Conservation (phyloP, 1,140 invertebrate species). For the Chelonus insularis region DNA sequence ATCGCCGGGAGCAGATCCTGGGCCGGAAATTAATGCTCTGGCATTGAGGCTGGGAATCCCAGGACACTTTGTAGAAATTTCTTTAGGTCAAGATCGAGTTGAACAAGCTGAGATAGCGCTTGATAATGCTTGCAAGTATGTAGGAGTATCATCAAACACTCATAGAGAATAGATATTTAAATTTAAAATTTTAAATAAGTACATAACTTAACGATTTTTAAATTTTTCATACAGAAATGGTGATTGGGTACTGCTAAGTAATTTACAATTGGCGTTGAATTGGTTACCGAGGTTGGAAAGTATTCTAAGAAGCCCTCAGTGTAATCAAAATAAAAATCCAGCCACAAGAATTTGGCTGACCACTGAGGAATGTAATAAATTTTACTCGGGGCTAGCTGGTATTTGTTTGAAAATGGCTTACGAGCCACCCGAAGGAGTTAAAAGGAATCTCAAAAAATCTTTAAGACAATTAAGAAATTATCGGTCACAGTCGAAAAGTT, state of each 20-base stretch:
- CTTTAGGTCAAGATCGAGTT: constrained; percentile 71
- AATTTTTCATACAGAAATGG: constrained; percentile 67
- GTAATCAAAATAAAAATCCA: constrained; percentile 62
- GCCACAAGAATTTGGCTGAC: constrained; percentile 79
- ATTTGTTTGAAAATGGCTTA: constrained; percentile 82
- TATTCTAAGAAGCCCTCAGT: constrained; percentile 67
- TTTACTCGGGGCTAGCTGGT: constrained; percentile 71
- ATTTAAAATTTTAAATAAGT: too few relatives aligned
- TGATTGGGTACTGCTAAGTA: constrained; percentile 82
- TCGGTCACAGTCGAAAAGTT: constrained; percentile 38
- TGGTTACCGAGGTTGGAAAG: constrained; percentile 75
- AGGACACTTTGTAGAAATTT: constrained; percentile 62
- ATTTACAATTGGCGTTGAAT: constrained; percentile 81
- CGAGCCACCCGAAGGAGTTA: constrained; percentile 73
- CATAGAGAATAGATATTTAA: too few relatives aligned
- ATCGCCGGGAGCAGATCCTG: constrained; percentile 76
- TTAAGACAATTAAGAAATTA: constrained; percentile 50
- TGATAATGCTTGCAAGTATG: constrained; percentile 53
- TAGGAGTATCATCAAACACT: constrained; percentile 30
- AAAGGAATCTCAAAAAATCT: constrained; percentile 63
- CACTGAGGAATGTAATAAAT: constrained; percentile 67
- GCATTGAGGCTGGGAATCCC: constrained; percentile 50
- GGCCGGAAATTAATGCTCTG: constrained; percentile 71
- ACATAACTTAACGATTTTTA: too few relatives aligned
- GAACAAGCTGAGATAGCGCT: constrained; percentile 68